These are phyloP conservation scores for Ctenosaura bakeri DNA, from an alignment of 2,797 vertebrate genomes.

Conservation along the genomic window DNA sequence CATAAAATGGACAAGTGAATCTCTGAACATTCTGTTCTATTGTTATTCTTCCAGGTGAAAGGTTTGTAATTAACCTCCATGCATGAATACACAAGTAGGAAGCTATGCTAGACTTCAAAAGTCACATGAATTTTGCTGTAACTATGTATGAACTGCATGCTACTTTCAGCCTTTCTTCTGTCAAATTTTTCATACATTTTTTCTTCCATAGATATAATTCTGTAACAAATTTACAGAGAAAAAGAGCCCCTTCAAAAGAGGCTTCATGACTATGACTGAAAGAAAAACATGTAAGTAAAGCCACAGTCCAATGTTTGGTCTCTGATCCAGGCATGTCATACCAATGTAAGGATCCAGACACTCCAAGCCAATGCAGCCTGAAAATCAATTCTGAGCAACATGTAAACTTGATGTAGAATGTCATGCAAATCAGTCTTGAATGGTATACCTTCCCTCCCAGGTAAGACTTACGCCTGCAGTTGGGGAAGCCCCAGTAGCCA, in stretches of 20 bases:
- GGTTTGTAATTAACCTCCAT: not conserved
- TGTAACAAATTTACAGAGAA: not conserved
- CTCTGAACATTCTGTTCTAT: not conserved
- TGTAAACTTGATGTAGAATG: not conserved
- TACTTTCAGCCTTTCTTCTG: not conserved
- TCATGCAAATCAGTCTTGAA: rapidly evolving
- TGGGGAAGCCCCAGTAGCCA: conserved; percentile 95
- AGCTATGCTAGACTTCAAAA: not conserved
- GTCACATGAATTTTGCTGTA: not conserved
- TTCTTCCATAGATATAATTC: not conserved
- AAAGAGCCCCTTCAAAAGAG: not conserved
- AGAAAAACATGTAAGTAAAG: not conserved
- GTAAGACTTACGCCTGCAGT: conserved; percentile 90
- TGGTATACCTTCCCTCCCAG: rapidly evolving
- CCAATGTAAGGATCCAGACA: not conserved
- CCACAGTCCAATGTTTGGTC: not conserved
- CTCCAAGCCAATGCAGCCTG: not conserved
- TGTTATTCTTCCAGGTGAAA: not conserved
- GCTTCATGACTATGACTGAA: not conserved
- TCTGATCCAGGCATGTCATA: not conserved
- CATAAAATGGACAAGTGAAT: not conserved
- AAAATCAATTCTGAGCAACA: not conserved
- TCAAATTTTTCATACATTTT: not conserved
- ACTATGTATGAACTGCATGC: too few relatives aligned
- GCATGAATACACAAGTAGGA: not conserved